A percentile compares a stretch with the other conserved stretches of the same genome.
Conservation (phyloP, 2,888 invertebrate species). For the Xanthorhoe designata region DNA sequence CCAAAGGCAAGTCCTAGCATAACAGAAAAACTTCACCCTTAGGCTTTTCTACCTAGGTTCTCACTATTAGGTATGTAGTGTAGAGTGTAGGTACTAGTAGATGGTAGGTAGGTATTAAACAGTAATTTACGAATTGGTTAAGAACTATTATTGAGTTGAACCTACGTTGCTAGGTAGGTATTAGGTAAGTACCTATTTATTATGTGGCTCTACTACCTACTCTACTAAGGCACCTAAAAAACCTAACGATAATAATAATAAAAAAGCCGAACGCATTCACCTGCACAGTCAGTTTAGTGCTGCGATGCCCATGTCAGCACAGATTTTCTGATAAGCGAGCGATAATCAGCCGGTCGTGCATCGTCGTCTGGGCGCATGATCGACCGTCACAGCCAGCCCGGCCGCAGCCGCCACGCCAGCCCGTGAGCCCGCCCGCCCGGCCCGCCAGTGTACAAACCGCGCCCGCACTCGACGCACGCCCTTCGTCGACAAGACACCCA, state of each 20-base stretch:
- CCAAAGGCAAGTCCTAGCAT: not conserved
- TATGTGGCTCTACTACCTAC: no score
- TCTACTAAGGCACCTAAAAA: no score
- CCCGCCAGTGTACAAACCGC: slow-evolving; percentile 65
- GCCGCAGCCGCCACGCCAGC: slow-evolving; percentile 49
- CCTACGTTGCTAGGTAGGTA: no score
- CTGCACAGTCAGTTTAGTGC: slow-evolving; percentile 6
- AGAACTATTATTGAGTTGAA: no score
- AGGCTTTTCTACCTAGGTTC: no score
- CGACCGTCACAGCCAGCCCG: slow-evolving; percentile 59
- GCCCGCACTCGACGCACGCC: slow-evolving; percentile 56
- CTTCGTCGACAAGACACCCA: slow-evolving; percentile 27
- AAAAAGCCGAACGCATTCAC: not conserved
- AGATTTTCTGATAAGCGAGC: slow-evolving; percentile 60
- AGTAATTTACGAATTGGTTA: no score
- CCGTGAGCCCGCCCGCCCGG: slow-evolving; percentile 44
- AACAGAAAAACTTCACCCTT: no score
- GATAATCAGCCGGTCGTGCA: slow-evolving; percentile 61
- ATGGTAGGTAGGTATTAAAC: no score
- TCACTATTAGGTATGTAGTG: not conserved
- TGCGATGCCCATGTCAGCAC: slow-evolving; percentile 5
- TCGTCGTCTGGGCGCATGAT: slow-evolving; percentile 73
- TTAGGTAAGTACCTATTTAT: no score
- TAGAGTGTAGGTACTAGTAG: no score
- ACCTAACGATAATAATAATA: not conserved